Evolutionary conservation across 2,888 invertebrate genomes (phyloP).

Genomic region (Conchocele bisecta): DNA sequence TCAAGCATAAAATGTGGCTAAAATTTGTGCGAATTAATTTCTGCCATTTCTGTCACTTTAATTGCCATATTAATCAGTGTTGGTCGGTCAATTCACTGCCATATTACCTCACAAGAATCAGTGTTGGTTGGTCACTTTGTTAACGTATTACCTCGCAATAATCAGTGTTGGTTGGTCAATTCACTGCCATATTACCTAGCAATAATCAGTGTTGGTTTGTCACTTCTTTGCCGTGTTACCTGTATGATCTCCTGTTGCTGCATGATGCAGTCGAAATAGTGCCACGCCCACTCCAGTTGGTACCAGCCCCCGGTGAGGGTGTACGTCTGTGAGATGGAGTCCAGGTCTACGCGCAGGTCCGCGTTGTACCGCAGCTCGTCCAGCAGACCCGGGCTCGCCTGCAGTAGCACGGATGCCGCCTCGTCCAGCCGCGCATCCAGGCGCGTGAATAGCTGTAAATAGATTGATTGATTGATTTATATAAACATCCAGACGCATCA

Average conservation of each 20-base stretch:
- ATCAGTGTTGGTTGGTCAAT: no score
- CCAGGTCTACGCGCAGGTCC: slow-evolving; percentile 9
- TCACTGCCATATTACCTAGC: no score
- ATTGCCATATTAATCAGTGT: no score
- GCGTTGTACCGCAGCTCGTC: slow-evolving; percentile 43
- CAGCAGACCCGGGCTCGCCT: slow-evolving; percentile 23
- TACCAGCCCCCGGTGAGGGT: slow-evolving; percentile 51
- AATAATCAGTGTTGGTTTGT: no score
- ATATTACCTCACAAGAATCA: no score
- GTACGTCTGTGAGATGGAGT: neutral
- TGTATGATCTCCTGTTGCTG: slow-evolving; percentile 47
- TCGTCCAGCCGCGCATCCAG: slow-evolving; percentile 13
- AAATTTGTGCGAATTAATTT: no score
- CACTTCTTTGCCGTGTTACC: no score
- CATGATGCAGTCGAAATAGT: slow-evolving; percentile 50
- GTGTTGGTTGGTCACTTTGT: no score
- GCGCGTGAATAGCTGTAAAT: neutral
- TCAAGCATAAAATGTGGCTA: no score
- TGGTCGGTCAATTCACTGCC: no score
- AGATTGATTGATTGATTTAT: neutral
- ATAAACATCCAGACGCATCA: neutral
- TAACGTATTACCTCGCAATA: no score
- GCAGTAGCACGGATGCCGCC: slow-evolving; percentile 46
- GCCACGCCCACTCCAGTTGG: slow-evolving; percentile 63
- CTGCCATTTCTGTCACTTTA: no score